Conservation (phyloP, 2,888 invertebrate species). For the Pammene fasciana region DNA sequence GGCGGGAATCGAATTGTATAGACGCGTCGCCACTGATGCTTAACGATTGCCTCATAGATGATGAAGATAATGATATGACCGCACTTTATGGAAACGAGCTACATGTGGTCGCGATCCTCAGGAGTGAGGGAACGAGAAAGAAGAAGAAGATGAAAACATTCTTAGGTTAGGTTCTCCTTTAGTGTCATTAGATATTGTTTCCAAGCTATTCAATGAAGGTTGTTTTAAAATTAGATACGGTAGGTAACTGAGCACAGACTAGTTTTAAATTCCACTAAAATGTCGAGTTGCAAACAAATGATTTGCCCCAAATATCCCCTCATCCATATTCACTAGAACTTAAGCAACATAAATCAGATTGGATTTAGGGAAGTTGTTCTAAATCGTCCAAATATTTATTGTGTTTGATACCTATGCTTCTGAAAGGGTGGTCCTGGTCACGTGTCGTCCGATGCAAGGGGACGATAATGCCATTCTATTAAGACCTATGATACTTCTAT, state of each 20-base stretch:
- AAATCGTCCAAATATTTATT: slow-evolving; percentile 78
- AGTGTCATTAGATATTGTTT: too few species aligned
- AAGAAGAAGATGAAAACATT: too few species aligned
- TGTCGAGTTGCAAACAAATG: not conserved
- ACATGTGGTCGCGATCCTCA: too few species aligned
- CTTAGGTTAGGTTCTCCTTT: too few species aligned
- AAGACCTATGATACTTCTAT: slow-evolving; percentile 47
- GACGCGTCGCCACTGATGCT: too few species aligned
- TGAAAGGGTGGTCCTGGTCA: slow-evolving; percentile 70
- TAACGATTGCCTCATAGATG: too few species aligned
- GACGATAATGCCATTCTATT: slow-evolving; percentile 52
- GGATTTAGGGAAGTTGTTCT: slow-evolving; percentile 61
- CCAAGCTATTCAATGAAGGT: too few species aligned
- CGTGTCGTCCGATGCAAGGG: slow-evolving; percentile 65
- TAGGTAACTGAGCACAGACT: not conserved
- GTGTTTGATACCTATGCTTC: slow-evolving; percentile 56
- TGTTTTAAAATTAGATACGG: too few species aligned
- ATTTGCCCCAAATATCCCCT: slow-evolving; percentile 7
- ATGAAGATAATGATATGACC: too few species aligned
- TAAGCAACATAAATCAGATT: slow-evolving; percentile 49
- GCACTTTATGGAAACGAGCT: too few species aligned
- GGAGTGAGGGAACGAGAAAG: too few species aligned
- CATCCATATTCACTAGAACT: slow-evolving; percentile 13
- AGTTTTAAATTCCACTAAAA: not conserved
- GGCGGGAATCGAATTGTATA: too few species aligned